Evolutionary conservation across 1,140 invertebrate genomes (phyloP), one percentile per base, ranked within the genome.

Genomic region (Campoletis sonorensis): DNA sequence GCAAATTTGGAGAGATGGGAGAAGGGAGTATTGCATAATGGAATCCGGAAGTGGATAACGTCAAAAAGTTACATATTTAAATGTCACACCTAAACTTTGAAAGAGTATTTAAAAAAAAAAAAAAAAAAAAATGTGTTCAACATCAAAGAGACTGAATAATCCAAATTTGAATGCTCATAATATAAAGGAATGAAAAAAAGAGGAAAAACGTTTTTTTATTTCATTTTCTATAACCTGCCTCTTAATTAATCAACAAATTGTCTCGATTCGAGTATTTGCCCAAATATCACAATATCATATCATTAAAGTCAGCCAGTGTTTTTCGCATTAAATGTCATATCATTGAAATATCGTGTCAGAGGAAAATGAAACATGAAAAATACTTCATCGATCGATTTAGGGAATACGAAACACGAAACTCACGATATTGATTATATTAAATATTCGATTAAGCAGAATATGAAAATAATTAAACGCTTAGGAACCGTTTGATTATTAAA

Each of bases 301-400:
- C 89, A 87, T 87, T 85, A 82, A 83, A 86, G 86, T 90, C 87
- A 84, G 51, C 67, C 71, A 75, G 73, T 85, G 79, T 84, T 85
- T 76, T 84, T 85, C 78, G 75, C 84, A 85, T 87, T 88, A 86
- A 86, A 79, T 86, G 84, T 90, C 87, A 89, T 91, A 88, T 90
- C 89, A 87, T 89, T 82, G 40, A 85, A 83, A 54, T 16, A 18
- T 80, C 23, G 11, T n/a, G 27, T 33, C 5, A 70, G 30, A n/a
- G 8, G 16, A 33, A 33, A 70, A 70, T 54, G n/a, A 54, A 54
- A 15, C 13, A 33, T 30, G 61, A 5, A 7, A 23, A 84, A 83
- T 76, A 75, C 71, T 82, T 80, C 81, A 68, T 86, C 84, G 81
- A 88, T 85, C 83, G 83, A 84, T 84, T 83, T 88, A 87, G 5